Evolutionary conservation across 2,113 vertebrate species (phyloP), one percentile per base, ranked within the genome.

Genomic region (Camelus dromedarius): DNA sequence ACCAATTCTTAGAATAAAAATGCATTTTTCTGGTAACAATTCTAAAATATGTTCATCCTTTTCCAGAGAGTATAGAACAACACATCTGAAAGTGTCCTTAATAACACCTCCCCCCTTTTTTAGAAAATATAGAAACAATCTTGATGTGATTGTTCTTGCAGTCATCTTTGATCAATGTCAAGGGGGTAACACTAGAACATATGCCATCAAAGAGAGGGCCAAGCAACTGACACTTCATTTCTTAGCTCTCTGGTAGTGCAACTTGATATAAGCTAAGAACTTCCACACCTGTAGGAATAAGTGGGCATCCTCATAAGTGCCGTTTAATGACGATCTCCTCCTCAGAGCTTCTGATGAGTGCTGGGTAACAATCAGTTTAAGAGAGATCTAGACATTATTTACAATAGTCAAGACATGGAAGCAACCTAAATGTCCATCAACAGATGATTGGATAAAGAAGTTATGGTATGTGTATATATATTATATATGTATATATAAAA

Each of bases 1-100:
- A 35, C 5, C 11, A 83, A 19, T 67, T 96, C 11, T 93, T 77
- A 79, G 18, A 93, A 73, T 75, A 30, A 26, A 91, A 95, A 80
- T n/a, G n/a, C 52, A 67, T 93, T 79, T 91, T 83, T 50, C 64
- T 66, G 18, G 48, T 79, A 91, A 32, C 56, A 79, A 16, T 66
- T 50, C 62, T 67, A 91, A 89, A 86, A 54, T 77, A 91, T 16
- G 8, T n/a, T 67, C 95, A 72, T 54, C 11, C n/a, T 50, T 73
- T 93, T 60, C 24, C 32, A 80, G 52, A 83, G n/a, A 32, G 30
- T 90, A 32, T 58, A 82, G 46, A 93, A 77, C 26, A 83, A 91
- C 13, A 56, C 16, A 72, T 20, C 82, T 73, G 38, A 96, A 30
- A 11, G 19, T 90, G 4, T 62, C 52, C 87, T 85, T 70, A 91